These are phyloP conservation scores for Cyprinus carpio DNA, from an alignment of 2,113 vertebrate genomes.

Conservation along the genomic window DNA sequence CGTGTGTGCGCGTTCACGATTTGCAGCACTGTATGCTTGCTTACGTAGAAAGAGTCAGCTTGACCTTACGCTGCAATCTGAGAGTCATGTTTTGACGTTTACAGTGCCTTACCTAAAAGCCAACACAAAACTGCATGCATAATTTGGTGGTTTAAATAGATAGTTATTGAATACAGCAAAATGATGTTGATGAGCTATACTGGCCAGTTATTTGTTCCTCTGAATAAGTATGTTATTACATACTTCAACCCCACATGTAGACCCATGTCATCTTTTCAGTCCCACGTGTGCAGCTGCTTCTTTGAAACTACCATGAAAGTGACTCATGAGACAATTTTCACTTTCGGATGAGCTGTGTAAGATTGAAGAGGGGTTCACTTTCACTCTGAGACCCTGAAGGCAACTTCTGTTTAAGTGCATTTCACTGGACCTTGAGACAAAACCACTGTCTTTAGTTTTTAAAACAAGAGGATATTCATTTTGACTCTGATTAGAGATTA, in stretches of 20 bases:
- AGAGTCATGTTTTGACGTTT: background rate
- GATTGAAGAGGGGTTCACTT: background rate
- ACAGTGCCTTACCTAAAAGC: background rate
- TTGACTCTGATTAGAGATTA: background rate
- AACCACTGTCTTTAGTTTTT: too few species aligned
- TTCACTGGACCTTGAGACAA: background rate
- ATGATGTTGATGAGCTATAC: background rate
- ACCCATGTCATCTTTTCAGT: background rate
- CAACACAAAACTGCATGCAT: background rate
- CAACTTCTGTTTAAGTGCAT: background rate
- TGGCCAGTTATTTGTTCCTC: background rate
- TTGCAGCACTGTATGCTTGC: too few species aligned
- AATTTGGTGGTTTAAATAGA: too few species aligned
- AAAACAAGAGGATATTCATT: background rate
- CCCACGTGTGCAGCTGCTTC: background rate
- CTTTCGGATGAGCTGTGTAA: background rate
- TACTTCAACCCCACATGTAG: background rate
- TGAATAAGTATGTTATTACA: background rate
- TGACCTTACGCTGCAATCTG: background rate
- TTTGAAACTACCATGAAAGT: background rate
- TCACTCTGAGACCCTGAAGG: background rate
- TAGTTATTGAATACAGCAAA: background rate
- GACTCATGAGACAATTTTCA: background rate
- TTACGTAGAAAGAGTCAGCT: background rate
- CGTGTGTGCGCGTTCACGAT: too few species aligned